Conservation (phyloP, 1,140 invertebrate genomes). For the Penaeus japonicus region DNA sequence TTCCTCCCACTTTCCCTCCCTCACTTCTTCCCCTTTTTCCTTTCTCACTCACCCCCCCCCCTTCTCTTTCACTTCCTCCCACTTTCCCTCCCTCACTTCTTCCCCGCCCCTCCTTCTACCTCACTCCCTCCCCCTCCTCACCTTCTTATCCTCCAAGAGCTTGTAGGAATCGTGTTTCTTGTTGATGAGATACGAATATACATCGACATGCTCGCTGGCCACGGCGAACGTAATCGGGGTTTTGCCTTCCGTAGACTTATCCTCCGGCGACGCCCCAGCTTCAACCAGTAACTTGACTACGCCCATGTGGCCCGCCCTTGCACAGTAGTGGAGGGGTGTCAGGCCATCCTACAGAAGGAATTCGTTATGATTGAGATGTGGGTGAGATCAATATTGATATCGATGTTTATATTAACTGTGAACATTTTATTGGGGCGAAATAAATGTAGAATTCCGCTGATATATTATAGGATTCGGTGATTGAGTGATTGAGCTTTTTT, state of each 20-base stretch:
- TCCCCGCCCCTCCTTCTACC: too few species aligned
- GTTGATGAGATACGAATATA: conserved; percentile 93
- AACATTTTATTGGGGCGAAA: too few species aligned
- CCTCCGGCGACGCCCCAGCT: conserved; percentile 92
- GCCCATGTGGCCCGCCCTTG: conserved; percentile 91
- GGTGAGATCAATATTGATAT: too few species aligned
- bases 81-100: too few species aligned
- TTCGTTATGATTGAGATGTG: not conserved
- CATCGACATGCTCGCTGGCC: conserved; percentile 93
- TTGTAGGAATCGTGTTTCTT: conserved; percentile 97
- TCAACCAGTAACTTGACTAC: conserved; percentile 95
- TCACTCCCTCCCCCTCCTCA: conserved; percentile 60
- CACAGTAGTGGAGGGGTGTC: conserved; percentile 95
- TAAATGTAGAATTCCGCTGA: too few species aligned
- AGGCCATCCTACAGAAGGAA: conserved; percentile 79
- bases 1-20: too few species aligned
- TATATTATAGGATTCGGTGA: too few species aligned
- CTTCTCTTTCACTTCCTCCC: too few species aligned
- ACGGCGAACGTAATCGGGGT: conserved; percentile 97
- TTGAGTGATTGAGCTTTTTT: too few species aligned
- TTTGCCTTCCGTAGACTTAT: conserved; percentile 90
- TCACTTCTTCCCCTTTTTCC: too few species aligned
- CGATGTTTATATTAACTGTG: too few species aligned
- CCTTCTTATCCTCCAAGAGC: conserved; percentile 95
- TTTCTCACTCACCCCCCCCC: too few species aligned